phyloP scores from a whole-genome alignment of 2,113 vertebrate genomes.

The Bubo blakistoni region DNA sequence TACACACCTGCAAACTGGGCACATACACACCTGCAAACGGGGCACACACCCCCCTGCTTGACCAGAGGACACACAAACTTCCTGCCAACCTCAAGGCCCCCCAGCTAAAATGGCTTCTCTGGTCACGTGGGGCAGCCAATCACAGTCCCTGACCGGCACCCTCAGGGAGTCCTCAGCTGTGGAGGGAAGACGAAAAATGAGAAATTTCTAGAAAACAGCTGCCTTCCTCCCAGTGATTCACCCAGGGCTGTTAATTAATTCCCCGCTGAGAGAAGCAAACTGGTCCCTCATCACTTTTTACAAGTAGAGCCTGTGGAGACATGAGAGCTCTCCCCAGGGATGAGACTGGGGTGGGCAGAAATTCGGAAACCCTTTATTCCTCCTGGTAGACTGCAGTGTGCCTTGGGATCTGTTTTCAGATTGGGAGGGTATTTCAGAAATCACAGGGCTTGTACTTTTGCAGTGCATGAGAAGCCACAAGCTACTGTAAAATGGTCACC shows the following conservation, averaged over 20 bases:
- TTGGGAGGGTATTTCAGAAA: not conserved
- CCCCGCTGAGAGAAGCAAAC: not conserved
- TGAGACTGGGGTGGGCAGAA: not conserved
- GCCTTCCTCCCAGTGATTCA: not conserved
- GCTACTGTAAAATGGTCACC: not conserved
- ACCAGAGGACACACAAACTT: accelerated
- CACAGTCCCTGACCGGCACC: not conserved
- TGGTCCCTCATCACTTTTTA: not conserved
- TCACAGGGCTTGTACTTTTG: not conserved
- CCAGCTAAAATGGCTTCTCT: not conserved
- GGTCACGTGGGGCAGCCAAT: not conserved
- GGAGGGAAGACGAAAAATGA: not conserved
- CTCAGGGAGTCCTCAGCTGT: not conserved
- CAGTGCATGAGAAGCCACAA: not conserved
- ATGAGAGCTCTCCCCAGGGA: not conserved
- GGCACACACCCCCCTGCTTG: not conserved
- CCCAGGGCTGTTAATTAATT: not conserved
- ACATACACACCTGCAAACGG: not conserved
- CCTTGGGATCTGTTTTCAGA: not conserved
- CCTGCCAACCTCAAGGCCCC: too few species aligned
- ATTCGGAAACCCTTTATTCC: not conserved
- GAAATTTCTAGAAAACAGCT: not conserved
- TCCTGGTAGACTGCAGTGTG: not conserved
- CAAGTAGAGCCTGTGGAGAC: not conserved
- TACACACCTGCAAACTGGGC: not conserved